Evolutionary conservation across 1,140 invertebrate genomes (phyloP).

Genomic region (Tetramorium alpestre): DNA sequence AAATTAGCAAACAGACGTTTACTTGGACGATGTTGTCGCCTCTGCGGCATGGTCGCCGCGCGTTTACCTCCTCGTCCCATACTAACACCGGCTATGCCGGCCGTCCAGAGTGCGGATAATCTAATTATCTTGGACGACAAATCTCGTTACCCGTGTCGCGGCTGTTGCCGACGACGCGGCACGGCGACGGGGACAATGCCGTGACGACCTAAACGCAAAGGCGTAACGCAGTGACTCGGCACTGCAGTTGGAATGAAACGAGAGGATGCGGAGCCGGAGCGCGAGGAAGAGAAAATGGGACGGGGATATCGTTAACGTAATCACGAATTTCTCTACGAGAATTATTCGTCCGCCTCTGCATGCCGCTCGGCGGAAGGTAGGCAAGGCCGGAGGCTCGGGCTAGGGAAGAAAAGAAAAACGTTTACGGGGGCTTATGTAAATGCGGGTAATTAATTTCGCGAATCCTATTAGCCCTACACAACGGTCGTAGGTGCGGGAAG

Average conservation of each 20-base stretch:
- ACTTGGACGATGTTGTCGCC: slow-evolving; percentile 50
- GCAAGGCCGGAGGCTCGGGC: slow-evolving; percentile 16
- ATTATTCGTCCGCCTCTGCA: slow-evolving; percentile 66
- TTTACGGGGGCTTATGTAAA: slow-evolving; percentile 80
- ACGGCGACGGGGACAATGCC: slow-evolving; percentile 65
- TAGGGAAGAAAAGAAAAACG: slow-evolving; percentile 73
- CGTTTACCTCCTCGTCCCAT: slow-evolving; percentile 50
- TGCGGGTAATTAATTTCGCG: slow-evolving; percentile 81
- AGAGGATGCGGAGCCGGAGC: background rate
- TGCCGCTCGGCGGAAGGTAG: slow-evolving; percentile 20
- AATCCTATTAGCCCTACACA: slow-evolving; percentile 79
- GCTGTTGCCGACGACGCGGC: slow-evolving; percentile 65
- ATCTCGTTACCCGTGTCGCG: slow-evolving; percentile 77
- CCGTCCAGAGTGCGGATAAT: slow-evolving; percentile 75
- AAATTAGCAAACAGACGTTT: slow-evolving; percentile 64
- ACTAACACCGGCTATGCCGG: slow-evolving; percentile 62
- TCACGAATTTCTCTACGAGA: slow-evolving; percentile 74
- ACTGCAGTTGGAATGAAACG: slow-evolving; percentile 48
- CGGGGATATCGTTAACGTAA: slow-evolving; percentile 74
- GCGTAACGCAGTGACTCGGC: slow-evolving; percentile 63
- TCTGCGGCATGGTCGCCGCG: slow-evolving; percentile 60
- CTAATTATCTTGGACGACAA: slow-evolving; percentile 80
- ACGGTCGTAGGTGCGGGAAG: slow-evolving; percentile 66
- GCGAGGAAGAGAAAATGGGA: slow-evolving; percentile 20
- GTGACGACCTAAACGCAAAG: slow-evolving; percentile 74